Percentiles rank a stretch among this genome's conserved stretches.
Evolutionary conservation across 2,113 vertebrate species (phyloP).

Genomic region (Pelusios castaneus): DNA sequence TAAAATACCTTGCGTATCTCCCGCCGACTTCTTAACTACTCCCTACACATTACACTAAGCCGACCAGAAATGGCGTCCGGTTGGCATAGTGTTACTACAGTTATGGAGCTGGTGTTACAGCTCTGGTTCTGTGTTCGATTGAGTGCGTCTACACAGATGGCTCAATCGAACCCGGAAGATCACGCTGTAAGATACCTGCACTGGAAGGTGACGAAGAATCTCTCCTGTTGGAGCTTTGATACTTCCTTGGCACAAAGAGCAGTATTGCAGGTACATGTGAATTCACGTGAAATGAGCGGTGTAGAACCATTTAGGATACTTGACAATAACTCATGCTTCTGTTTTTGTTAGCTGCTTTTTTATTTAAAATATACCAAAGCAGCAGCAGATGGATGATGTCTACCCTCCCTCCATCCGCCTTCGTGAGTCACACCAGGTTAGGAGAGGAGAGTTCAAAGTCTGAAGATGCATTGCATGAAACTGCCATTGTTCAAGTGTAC

Average conservation of each 20-base stretch:
- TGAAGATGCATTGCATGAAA: neutral
- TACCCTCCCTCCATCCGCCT: accelerated
- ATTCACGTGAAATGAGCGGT: neutral
- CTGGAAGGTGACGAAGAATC: neutral
- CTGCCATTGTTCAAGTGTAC: accelerated
- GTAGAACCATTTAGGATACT: neutral
- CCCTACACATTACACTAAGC: no score
- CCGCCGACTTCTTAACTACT: no score
- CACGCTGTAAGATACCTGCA: no score
- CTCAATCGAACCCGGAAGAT: no score
- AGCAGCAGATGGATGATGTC: neutral
- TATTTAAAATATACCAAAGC: neutral
- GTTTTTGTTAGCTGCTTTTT: neutral
- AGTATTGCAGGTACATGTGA: neutral
- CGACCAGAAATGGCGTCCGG: no score
- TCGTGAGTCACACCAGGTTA: neutral
- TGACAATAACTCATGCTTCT: slow-evolving; percentile 3
- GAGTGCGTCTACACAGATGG: no score
- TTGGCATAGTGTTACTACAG: no score
- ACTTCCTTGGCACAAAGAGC: neutral
- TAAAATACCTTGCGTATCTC: no score
- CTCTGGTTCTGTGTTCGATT: no score
- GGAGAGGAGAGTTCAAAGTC: neutral
- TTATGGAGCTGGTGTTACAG: no score
- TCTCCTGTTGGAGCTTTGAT: neutral